Evolutionary conservation across 2,888 invertebrate species (phyloP), one percentile per base, ranked within the genome.

Genomic region (Amiota minor): DNA sequence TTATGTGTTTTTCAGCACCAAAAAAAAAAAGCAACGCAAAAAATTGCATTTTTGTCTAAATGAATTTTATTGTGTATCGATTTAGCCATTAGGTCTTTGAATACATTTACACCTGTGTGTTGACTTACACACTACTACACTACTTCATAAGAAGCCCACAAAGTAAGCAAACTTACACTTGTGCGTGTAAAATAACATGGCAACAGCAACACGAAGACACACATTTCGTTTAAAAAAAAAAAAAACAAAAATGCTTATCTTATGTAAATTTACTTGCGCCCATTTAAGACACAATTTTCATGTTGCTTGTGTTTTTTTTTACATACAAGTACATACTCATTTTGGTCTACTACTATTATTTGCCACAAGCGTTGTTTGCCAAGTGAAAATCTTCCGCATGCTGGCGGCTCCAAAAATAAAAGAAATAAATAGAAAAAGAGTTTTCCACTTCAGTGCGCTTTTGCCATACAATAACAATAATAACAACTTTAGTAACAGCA

Each of bases 301-400:
- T 49, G 18, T 67, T 20, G 67, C 45, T 20, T 49, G 23, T 50
- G 2, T 20, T 53, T 50, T 53, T 23, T 35, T n/a, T 45, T n/a
- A n/a, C n/a, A n/a, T n/a, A n/a, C n/a, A n/a, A n/a, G n/a, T n/a
- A n/a, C n/a, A n/a, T n/a, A n/a, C n/a, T n/a, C n/a, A n/a, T 3
- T 35, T 35, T 35, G 35, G 35, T 35, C 35, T 35, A 35, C 35
- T 35, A 35, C 35, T 35, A 35, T 35, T 35, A 35, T 35, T 35
- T 35, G 53, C 53, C 53, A n/a, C 61, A 61, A 23, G 45, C 46
- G 6, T 23, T 23, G 62, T 56, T 10, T 56, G 1, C 16, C 35
- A 62, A 35, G 23, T 62, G 53, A 53, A 69, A 69, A 53, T 47
- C 53, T 69, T 69, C 55, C 68, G 50, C 68, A 68, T 68, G 53